phyloP scores from a whole-genome alignment of 35 echinoderm and acorn worm genomes.

The Strongylocentrotus purpuratus region DNA sequence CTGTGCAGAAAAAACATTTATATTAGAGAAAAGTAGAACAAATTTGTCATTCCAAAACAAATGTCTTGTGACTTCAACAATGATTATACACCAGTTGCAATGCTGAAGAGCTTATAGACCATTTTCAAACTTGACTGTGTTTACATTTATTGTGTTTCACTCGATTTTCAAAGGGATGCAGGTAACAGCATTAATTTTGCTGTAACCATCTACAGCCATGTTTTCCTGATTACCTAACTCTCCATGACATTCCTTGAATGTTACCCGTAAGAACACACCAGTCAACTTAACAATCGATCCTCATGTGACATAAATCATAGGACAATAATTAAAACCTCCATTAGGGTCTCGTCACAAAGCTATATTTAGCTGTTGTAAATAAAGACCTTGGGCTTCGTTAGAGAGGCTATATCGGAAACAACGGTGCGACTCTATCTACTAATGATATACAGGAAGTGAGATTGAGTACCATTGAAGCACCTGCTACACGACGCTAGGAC shows the following conservation, averaged over 20 bases:
- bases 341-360: neutral
- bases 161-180: too few species aligned
- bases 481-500: neutral
- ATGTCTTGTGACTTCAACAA: too few species aligned
- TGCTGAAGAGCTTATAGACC: too few species aligned
- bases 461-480: neutral
- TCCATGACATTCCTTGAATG: neutral
- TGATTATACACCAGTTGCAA: too few species aligned
- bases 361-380: neutral
- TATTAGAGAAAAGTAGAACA: too few species aligned
- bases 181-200: too few species aligned
- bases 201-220: too few species aligned
- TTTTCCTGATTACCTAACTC: too few species aligned
- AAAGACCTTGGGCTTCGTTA: neutral
- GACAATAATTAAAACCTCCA: neutral
- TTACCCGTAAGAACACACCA: neutral
- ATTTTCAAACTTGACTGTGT: too few species aligned
- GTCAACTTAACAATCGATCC: neutral
- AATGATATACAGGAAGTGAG: neutral
- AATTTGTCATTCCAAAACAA: too few species aligned
- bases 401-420: neutral
- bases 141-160: too few species aligned
- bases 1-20: too few species aligned
- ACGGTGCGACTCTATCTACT: neutral
- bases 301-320: neutral